Conservation (phyloP, 2,113 vertebrate genomes). For the Grammomys surdaster region DNA sequence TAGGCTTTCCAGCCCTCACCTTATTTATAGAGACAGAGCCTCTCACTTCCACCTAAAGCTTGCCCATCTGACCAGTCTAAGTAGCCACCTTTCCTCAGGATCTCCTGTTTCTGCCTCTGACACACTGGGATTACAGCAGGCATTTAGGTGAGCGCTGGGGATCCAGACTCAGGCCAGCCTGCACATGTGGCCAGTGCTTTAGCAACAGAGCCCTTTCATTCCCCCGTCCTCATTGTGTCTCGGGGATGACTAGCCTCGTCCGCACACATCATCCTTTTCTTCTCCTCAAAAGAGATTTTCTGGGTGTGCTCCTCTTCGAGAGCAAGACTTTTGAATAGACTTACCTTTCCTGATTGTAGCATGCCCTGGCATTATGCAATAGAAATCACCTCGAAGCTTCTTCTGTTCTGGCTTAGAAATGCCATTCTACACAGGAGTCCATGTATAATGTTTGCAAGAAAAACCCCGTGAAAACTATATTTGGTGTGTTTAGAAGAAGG, state of each 20-base stretch:
- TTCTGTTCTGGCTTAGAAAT: not conserved
- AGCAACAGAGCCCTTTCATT: not conserved
- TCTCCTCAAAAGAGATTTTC: slow-evolving; percentile 48
- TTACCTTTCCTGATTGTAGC: slow-evolving; percentile 19
- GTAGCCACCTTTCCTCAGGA: not conserved
- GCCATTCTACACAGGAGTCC: slow-evolving; percentile 10
- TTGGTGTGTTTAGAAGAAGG: not conserved
- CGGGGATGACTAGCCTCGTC: not conserved
- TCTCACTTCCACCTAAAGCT: not conserved
- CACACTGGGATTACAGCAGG: no score
- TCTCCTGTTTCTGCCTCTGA: no score
- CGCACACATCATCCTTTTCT: not conserved
- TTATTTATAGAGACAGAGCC: not conserved
- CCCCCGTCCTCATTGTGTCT: not conserved
- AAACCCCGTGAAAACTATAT: slow-evolving; percentile 3
- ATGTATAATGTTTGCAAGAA: not conserved
- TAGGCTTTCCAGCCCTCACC: not conserved
- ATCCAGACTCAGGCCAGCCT: not conserved
- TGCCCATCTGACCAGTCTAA: not conserved
- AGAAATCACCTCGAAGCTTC: not conserved
- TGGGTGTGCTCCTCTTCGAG: slow-evolving; percentile 16
- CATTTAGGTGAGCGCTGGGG: not conserved
- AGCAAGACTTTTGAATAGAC: slow-evolving; percentile 37
- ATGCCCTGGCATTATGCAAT: not conserved
- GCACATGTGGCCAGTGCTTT: no score